Conservation (phyloP, 2,113 vertebrate genomes). For the Nothocercus julius region DNA sequence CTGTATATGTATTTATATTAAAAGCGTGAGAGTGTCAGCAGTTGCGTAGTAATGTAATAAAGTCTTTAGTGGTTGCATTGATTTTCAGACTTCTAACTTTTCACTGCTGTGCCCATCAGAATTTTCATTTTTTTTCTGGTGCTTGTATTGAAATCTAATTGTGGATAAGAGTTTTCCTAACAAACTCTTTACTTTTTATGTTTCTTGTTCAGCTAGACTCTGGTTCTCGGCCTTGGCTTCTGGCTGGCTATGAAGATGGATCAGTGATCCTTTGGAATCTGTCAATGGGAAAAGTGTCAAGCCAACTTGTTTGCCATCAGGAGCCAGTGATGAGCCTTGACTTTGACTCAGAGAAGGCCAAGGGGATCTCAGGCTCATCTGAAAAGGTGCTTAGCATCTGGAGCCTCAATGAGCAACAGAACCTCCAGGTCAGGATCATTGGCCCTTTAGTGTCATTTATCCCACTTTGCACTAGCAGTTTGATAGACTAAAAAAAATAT, state of each 20-base stretch:
- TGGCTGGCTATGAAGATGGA: slow-evolving; percentile 93
- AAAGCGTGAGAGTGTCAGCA: background rate
- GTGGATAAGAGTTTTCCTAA: background rate
- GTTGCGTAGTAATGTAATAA: background rate
- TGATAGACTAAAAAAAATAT: slow-evolving; percentile 85
- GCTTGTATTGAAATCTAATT: background rate
- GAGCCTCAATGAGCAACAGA: slow-evolving; percentile 86
- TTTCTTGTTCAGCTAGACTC: slow-evolving; percentile 73
- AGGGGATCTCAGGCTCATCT: slow-evolving; percentile 89
- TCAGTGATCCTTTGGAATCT: slow-evolving; percentile 92
- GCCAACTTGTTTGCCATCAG: slow-evolving; percentile 81
- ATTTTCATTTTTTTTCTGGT: background rate
- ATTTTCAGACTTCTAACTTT: background rate
- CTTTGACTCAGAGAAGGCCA: slow-evolving; percentile 84
- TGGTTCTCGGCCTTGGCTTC: slow-evolving; percentile 80
- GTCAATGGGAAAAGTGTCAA: slow-evolving; percentile 79
- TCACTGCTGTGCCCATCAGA: background rate
- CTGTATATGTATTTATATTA: background rate
- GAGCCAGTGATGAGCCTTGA: slow-evolving; percentile 95
- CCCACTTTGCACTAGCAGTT: slow-evolving; percentile 79
- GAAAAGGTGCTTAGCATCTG: slow-evolving; percentile 89
- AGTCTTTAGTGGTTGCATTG: background rate
- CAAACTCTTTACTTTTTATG: background rate
- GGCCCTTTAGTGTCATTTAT: slow-evolving; percentile 72
- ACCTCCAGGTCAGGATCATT: slow-evolving; percentile 88